These are phyloP conservation scores for Scaptomyza montana DNA, from an alignment of 1,140 invertebrate species.

Conservation along the genomic window DNA sequence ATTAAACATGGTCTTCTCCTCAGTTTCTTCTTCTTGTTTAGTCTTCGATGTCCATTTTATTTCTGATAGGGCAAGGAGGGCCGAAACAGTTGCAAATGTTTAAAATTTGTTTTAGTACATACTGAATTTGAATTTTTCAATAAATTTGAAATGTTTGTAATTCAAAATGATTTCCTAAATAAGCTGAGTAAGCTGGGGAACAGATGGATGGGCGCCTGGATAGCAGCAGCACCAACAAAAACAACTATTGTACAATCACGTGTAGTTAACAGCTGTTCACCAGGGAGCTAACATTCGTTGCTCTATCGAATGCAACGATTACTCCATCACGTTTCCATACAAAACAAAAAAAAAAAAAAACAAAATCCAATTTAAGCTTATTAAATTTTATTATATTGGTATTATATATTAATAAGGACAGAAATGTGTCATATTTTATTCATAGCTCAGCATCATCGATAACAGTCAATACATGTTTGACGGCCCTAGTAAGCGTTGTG, in stretches of 20 bases:
- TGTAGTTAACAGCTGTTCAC: slow-evolving; percentile 53
- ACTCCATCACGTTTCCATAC: not conserved
- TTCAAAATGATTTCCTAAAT: not conserved
- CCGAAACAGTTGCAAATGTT: slow-evolving; percentile 12
- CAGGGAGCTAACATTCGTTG: slow-evolving; percentile 6
- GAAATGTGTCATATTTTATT: not conserved
- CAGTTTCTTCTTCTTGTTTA: not conserved
- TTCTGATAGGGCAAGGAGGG: not conserved
- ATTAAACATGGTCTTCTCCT: not conserved
- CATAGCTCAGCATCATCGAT: slow-evolving; percentile 5
- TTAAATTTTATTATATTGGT: too few species aligned
- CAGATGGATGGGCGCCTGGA: not conserved
- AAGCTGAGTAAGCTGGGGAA: too few species aligned
- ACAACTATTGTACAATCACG: slow-evolving; percentile 56
- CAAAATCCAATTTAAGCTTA: not conserved
- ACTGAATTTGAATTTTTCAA: slow-evolving; percentile 1
- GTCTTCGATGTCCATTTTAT: slow-evolving; percentile 11
- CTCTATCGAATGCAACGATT: slow-evolving; percentile 1
- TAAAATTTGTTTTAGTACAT: slow-evolving; percentile 13
- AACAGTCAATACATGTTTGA: slow-evolving; percentile 6
- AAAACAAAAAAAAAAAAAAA: not conserved
- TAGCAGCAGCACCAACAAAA: slow-evolving; percentile 49
- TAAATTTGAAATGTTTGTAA: slow-evolving; percentile 3
- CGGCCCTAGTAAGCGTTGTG: slow-evolving; percentile 31
- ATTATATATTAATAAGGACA: too few species aligned